Conservation (phyloP, 1,140 invertebrate species). For the Ceratina australensis region DNA sequence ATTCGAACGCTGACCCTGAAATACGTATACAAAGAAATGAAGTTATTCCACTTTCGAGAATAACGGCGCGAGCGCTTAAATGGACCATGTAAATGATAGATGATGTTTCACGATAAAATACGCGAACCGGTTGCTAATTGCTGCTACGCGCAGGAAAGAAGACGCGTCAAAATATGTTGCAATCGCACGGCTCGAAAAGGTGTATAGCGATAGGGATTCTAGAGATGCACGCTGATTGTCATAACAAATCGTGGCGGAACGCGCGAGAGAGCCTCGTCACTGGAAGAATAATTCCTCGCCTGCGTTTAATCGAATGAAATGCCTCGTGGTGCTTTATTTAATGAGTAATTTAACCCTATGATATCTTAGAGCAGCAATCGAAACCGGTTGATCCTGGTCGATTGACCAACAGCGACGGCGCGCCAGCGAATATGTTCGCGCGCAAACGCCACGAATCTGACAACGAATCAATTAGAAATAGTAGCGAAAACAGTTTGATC, state of each 20-base stretch:
- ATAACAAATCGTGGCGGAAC: background rate
- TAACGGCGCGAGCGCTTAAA: no score
- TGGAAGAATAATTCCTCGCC: background rate
- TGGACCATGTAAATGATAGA: no score
- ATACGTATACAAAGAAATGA: no score
- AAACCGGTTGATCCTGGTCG: conserved; percentile 20
- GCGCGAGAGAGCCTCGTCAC: background rate
- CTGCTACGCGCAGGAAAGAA: no score
- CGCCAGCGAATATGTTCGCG: background rate
- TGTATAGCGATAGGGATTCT: no score
- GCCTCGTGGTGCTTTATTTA: conserved; percentile 16
- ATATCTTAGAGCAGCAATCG: conserved; percentile 10
- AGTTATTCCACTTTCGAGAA: no score
- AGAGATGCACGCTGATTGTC: background rate
- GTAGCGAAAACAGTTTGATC: background rate
- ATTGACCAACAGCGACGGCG: conserved; percentile 4
- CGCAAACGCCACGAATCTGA: background rate
- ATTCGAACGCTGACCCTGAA: no score
- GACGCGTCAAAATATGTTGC: no score
- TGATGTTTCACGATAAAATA: no score
- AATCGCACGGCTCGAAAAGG: no score
- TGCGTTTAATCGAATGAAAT: background rate
- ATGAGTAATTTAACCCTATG: conserved; percentile 12
- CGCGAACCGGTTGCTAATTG: no score
- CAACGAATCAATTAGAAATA: conserved; percentile 9